Base-by-base conservation (phyloP, 2,888 invertebrate species). In the Drosophila longiperda region DNA sequence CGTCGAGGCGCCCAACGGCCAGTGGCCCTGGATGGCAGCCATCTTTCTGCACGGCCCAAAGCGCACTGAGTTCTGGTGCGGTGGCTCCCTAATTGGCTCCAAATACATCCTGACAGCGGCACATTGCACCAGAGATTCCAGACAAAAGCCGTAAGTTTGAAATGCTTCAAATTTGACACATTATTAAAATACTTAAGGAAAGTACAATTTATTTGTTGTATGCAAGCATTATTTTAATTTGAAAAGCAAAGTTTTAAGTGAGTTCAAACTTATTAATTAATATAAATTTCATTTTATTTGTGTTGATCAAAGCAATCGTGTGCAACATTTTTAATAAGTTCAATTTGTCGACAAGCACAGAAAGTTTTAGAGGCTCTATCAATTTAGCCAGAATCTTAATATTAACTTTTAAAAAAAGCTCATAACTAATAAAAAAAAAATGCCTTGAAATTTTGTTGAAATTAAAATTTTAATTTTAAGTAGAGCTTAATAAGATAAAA, bases 1-100 rank as follows among this genome's bases (percentile, higher is more conserved):
- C 6, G 96, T 96, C 63, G 96, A 96, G 91, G 95, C 98, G 0
- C 94, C 96, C 32, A 96, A 97, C 0, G 98, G 98, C 0, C 95
- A 97, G 61, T 98, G 98, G 97, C 98, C 99, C 0, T 99, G 98
- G 98, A 97, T 99, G 96, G 98, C 97, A 0, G 98, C 98, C 1
- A 97, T 98, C 83, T 98, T 97, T 93, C 94, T 98, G 54, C 97
- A 97, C 90, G 98, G 97, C 11, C 95, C 96, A 42, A 95, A 96
- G 84, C 95, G 97, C 33, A 96, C 97, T 0, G 98, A 98, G 93
- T 98, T 98, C 93, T 98, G 98, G 98, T 98, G 98, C 91, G 98
- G 98, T 0, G 98, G 98, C 1, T 97, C 97, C 0, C 93, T 98
- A 52, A 96, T 98, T 55, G 96, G 96, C n/a, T 94, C 95, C 42